Evolutionary conservation across 2,113 vertebrate genomes (phyloP).

Genomic region (Zosterops japonicus): DNA sequence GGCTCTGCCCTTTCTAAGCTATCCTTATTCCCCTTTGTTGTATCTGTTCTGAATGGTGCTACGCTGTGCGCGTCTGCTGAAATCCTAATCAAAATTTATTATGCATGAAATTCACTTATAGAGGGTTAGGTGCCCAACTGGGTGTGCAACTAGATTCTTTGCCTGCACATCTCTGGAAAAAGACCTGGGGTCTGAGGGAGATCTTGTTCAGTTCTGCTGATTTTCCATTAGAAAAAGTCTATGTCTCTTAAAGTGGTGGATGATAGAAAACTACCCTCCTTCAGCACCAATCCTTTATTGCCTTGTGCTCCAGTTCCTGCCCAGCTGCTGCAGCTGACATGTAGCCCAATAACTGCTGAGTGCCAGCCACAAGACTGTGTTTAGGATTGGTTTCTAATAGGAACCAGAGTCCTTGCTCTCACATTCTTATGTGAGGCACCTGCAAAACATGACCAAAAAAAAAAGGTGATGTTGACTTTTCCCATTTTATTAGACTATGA

Average conservation of each 20-base stretch:
- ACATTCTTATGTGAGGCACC: background rate
- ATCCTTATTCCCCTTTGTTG: background rate
- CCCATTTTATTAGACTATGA: background rate
- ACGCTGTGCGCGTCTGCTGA: background rate
- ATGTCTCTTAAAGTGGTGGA: background rate
- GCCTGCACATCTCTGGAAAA: background rate
- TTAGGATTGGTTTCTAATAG: background rate
- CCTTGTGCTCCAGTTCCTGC: background rate
- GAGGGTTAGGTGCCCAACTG: background rate
- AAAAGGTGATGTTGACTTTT: background rate
- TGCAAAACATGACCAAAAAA: background rate
- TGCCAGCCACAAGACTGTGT: background rate
- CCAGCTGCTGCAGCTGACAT: background rate
- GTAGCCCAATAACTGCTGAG: background rate
- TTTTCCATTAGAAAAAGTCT: background rate
- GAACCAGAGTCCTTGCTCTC: background rate
- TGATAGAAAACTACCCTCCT: background rate
- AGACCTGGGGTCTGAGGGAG: background rate
- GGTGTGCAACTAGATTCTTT: background rate
- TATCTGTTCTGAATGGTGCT: background rate
- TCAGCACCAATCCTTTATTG: background rate
- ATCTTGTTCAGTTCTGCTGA: background rate
- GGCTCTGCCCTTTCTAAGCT: background rate
- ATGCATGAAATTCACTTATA: background rate
- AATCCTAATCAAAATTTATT: slow-evolving; percentile 25